Conservation (phyloP, 2,113 vertebrate genomes). For the Atractosteus spatula region DNA sequence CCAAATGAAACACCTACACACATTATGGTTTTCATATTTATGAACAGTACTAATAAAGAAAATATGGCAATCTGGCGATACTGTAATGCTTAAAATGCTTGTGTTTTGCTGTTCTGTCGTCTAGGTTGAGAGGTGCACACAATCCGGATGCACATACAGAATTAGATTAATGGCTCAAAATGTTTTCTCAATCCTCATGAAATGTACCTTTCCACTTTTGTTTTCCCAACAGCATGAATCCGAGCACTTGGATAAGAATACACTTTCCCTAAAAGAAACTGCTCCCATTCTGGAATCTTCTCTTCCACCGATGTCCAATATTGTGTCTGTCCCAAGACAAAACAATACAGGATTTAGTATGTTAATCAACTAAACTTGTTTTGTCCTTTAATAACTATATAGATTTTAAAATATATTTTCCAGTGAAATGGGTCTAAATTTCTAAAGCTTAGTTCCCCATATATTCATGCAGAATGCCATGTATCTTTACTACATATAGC, state of each 20-base stretch:
- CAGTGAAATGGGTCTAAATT: no score
- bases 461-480: no score
- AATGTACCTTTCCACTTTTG: conserved; percentile 27
- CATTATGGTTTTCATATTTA: neutral
- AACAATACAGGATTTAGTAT: neutral
- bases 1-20: neutral
- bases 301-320: conserved; percentile 84
- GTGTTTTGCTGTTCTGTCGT: no score
- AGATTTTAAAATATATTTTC: no score
- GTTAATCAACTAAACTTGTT: no score
- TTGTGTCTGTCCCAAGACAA: conserved; percentile 54
- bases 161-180: conserved; percentile 24
- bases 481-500: no score
- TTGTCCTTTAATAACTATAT: no score
- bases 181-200: conserved; percentile 35
- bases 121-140: neutral
- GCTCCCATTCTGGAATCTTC: conserved; percentile 78
- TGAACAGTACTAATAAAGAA: no score
- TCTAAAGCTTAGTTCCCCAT: no score
- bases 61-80: no score
- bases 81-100: no score
- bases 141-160: conserved; percentile 14
- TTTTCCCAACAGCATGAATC: conserved; percentile 41
- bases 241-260: conserved; percentile 56
- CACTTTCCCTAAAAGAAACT: conserved; percentile 77